These are phyloP conservation scores for Lissonota sp. DNA, from an alignment of 2,888 invertebrate species.

Conservation along the genomic window DNA sequence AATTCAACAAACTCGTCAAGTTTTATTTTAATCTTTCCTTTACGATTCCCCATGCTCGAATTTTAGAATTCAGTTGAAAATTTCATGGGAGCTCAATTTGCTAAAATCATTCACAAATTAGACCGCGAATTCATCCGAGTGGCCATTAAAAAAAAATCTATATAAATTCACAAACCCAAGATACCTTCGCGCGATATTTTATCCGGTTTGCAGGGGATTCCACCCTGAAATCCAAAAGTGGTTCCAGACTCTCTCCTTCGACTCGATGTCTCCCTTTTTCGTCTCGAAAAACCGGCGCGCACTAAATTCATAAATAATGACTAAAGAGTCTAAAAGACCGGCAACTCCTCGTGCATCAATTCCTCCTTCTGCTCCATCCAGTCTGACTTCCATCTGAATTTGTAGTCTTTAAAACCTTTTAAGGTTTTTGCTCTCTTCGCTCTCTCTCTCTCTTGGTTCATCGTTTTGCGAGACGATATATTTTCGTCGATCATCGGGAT, in stretches of 20 bases:
- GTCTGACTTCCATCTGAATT: slow-evolving; percentile 72
- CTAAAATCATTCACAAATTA: slow-evolving; percentile 9
- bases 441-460: slow-evolving; percentile 15
- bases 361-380: slow-evolving; percentile 71
- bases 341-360: slow-evolving; percentile 65
- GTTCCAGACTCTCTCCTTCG: slow-evolving; percentile 20
- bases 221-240: slow-evolving; percentile 57
- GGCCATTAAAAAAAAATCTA: slow-evolving; percentile 49
- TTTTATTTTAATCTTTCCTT: too few relatives aligned
- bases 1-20: too few relatives aligned
- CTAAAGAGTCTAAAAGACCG: slow-evolving; percentile 70
- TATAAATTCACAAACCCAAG: too few relatives aligned
- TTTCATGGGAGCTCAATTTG: slow-evolving; percentile 5
- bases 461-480: too few relatives aligned
- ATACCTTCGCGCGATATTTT: slow-evolving; percentile 74
- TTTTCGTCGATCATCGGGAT: slow-evolving; percentile 34
- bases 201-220: slow-evolving; percentile 75
- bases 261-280: slow-evolving; percentile 73
- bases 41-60: too few relatives aligned
- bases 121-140: neutral
- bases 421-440: slow-evolving; percentile 76
- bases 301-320: slow-evolving; percentile 82
- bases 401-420: slow-evolving; percentile 81
- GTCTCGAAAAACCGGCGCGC: slow-evolving; percentile 62
- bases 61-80: neutral